These are phyloP conservation scores for Diarsia brunnea DNA, from an alignment of 2,888 invertebrate species.

Conservation along the genomic window DNA sequence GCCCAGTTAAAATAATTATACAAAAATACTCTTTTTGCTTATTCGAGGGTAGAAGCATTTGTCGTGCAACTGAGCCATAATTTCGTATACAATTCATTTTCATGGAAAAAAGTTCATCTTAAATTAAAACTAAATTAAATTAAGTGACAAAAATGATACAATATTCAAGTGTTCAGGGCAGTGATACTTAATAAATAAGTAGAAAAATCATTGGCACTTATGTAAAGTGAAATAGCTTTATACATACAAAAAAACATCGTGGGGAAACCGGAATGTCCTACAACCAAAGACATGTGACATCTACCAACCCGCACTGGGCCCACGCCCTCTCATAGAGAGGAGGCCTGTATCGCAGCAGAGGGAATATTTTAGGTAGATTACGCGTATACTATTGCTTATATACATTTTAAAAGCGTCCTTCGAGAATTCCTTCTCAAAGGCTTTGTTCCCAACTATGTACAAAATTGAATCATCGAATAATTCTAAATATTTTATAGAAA, in stretches of 20 bases:
- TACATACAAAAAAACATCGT: neutral
- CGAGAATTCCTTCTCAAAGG: neutral
- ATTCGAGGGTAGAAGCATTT: neutral
- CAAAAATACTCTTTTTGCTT: too few relatives aligned
- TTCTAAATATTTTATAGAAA: neutral
- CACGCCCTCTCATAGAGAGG: neutral
- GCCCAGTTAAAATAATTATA: too few relatives aligned
- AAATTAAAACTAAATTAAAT: neutral
- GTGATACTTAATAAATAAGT: neutral
- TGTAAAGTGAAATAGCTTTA: neutral
- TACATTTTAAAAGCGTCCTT: neutral
- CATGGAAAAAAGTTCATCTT: neutral
- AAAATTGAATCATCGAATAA: neutral
- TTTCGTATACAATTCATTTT: neutral
- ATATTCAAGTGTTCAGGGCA: neutral
- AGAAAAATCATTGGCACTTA: neutral
- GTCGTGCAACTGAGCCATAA: neutral
- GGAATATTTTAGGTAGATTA: neutral
- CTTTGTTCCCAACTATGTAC: neutral
- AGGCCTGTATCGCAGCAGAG: neutral
- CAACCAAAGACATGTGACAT: neutral
- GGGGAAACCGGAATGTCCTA: neutral
- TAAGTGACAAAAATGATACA: neutral
- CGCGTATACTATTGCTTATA: neutral
- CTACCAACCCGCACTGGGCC: neutral